phyloP scores from a whole-genome alignment of 53 echinoderm and acorn worm species.

The Paelopatides confundens region DNA sequence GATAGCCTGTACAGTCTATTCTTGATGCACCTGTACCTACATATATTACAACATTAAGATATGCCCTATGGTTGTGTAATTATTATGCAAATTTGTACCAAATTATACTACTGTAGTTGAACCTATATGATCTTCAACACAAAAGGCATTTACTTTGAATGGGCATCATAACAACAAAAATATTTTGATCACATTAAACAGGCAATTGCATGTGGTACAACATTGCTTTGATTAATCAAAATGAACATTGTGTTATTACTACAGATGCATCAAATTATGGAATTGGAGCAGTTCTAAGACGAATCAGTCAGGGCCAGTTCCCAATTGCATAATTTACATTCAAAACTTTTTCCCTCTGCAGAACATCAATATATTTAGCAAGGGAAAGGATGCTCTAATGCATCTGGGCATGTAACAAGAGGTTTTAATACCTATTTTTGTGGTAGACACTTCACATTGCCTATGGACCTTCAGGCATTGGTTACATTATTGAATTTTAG shows the following conservation, averaged over 20 bases:
- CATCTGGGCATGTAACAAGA: constrained; percentile 57
- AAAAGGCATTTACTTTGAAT: constrained; percentile 24
- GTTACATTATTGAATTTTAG: constrained; percentile 48
- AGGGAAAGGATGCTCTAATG: constrained; percentile 61
- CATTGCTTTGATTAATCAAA: constrained; percentile 53
- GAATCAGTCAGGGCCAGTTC: constrained; percentile 47
- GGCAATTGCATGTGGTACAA: not conserved
- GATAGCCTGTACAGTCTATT: constrained; percentile 50
- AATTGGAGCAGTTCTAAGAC: constrained; percentile 63
- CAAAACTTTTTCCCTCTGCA: constrained; percentile 41
- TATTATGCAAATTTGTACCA: constrained; percentile 64
- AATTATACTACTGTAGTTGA: constrained; percentile 61
- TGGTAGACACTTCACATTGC: constrained; percentile 59
- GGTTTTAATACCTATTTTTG: constrained; percentile 66
- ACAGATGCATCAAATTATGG: constrained; percentile 68
- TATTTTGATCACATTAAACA: constrained; percentile 43
- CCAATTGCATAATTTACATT: constrained; percentile 72
- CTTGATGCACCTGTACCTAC: constrained; percentile 58
- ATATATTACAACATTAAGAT: constrained; percentile 42
- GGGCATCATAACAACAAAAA: constrained; percentile 28
- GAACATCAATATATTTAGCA: not conserved
- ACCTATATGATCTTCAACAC: constrained; percentile 37
- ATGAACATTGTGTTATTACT: constrained; percentile 42
- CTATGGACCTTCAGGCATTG: constrained; percentile 62
- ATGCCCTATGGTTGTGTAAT: constrained; percentile 50